Conservation (phyloP, 2,113 vertebrate species). For the Oncorhynchus nerka region DNA sequence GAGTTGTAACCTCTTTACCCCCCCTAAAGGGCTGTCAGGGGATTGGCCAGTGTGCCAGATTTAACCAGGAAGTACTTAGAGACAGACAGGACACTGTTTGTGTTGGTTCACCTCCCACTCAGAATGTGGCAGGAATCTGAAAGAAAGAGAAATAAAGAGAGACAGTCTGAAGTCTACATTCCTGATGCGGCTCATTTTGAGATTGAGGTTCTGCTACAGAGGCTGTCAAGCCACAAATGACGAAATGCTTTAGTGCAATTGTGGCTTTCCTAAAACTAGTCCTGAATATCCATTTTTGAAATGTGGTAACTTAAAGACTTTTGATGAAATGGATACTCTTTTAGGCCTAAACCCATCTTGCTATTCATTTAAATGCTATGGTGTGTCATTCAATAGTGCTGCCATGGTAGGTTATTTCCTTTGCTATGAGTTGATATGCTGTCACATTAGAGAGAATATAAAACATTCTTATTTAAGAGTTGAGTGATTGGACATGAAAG, state of each 20-base stretch:
- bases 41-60: slow-evolving; percentile 18
- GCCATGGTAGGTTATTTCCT: slow-evolving; percentile 31
- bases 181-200: background rate
- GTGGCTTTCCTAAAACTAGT: background rate
- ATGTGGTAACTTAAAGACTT: slow-evolving; percentile 23
- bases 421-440: slow-evolving; percentile 43
- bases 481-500: slow-evolving; percentile 55
- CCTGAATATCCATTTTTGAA: slow-evolving; percentile 16
- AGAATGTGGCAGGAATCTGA: slow-evolving; percentile 16
- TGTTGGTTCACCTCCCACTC: slow-evolving; percentile 11
- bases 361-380: slow-evolving; percentile 20
- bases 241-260: slow-evolving; percentile 7
- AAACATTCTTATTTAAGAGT: slow-evolving; percentile 46
- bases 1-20: slow-evolving; percentile 24
- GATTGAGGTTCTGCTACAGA: background rate
- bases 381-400: slow-evolving; percentile 26
- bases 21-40: background rate
- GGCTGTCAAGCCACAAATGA: background rate
- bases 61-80: slow-evolving; percentile 1
- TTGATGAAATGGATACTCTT: slow-evolving; percentile 19
- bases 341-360: slow-evolving; percentile 2
- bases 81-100: slow-evolving; percentile 3
- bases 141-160: background rate
- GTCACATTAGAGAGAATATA: slow-evolving; percentile 45
- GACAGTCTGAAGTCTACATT: slow-evolving; percentile 1